phyloP scores from a whole-genome alignment of 2,888 invertebrate genomes.

The Drosophila histrio region DNA sequence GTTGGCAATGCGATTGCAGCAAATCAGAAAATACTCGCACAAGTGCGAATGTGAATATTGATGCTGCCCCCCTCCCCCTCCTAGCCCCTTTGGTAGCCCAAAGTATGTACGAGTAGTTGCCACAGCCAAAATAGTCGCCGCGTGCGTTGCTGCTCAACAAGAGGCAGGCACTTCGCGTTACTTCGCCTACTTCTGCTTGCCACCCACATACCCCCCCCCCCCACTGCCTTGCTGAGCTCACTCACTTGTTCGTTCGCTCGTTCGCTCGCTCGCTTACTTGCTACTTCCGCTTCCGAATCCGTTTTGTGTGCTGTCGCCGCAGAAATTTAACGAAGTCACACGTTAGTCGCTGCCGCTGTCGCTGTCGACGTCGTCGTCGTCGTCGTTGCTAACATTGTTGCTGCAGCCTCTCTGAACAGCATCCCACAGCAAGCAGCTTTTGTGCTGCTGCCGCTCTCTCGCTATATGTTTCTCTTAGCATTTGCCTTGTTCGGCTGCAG shows the following conservation, averaged over 20 bases:
- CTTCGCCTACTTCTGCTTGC: slow-evolving; percentile 59
- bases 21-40: slow-evolving; percentile 79
- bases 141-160: slow-evolving; percentile 13
- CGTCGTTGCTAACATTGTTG: slow-evolving; percentile 31
- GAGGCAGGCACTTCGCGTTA: slow-evolving; percentile 67
- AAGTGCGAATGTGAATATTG: slow-evolving; percentile 81
- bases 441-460: slow-evolving; percentile 18
- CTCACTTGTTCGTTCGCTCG: slow-evolving; percentile 33
- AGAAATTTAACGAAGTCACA: slow-evolving; percentile 81
- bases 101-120: slow-evolving; percentile 31
- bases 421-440: slow-evolving; percentile 31
- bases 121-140: slow-evolving; percentile 17
- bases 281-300: slow-evolving; percentile 79
- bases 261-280: slow-evolving; percentile 74
- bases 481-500: not conserved
- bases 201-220: not conserved
- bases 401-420: slow-evolving; percentile 30
- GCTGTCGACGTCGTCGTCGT: slow-evolving; percentile 46
- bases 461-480: slow-evolving; percentile 36
- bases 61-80: slow-evolving; percentile 28
- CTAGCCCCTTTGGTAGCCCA: not conserved
- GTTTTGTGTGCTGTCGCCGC: slow-evolving; percentile 80
- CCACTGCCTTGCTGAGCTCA: not conserved
- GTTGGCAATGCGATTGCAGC: slow-evolving; percentile 68
- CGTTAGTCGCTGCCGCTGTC: slow-evolving; percentile 58